These are phyloP conservation scores for Axea sp. DNA, from an alignment of 2,888 invertebrate species.

Conservation along the genomic window DNA sequence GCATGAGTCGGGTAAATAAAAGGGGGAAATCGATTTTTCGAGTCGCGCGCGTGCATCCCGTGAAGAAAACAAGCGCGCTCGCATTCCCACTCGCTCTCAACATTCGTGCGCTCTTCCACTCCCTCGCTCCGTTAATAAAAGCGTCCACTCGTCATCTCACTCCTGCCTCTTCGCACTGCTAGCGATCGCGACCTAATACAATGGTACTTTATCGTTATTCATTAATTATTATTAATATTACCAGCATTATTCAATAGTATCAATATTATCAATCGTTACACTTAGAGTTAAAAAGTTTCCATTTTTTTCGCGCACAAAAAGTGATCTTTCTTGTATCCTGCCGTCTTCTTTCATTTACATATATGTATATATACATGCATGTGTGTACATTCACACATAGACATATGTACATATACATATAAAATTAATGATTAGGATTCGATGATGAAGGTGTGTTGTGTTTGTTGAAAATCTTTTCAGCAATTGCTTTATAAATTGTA, in stretches of 20 bases:
- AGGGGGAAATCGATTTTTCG: constrained; percentile 37
- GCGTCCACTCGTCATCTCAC: constrained; percentile 59
- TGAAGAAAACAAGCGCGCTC: constrained; percentile 37
- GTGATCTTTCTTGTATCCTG: constrained; percentile 11
- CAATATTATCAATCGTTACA: constrained; percentile 64
- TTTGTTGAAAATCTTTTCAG: constrained; percentile 15
- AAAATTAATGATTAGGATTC: constrained; percentile 30
- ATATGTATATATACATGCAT: neutral
- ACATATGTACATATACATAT: constrained; percentile 16
- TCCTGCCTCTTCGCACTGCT: constrained; percentile 65
- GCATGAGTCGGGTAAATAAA: constrained; percentile 1
- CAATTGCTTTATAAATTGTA: constrained; percentile 15
- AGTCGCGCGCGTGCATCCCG: constrained; percentile 59
- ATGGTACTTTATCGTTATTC: constrained; percentile 65
- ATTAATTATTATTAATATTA: constrained; percentile 65
- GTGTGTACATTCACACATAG: neutral
- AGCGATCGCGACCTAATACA: constrained; percentile 71
- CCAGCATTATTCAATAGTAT: constrained; percentile 64
- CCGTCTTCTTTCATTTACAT: constrained; percentile 16
- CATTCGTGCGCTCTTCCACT: constrained; percentile 48
- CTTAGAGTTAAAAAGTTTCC: constrained; percentile 66
- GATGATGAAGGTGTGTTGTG: constrained; percentile 22
- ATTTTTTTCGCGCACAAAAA: constrained; percentile 2
- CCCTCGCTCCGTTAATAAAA: constrained; percentile 60
- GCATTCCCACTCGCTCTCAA: constrained; percentile 45